Conservation (phyloP, 2,888 invertebrate genomes). For the Toxonevra muliebris region DNA sequence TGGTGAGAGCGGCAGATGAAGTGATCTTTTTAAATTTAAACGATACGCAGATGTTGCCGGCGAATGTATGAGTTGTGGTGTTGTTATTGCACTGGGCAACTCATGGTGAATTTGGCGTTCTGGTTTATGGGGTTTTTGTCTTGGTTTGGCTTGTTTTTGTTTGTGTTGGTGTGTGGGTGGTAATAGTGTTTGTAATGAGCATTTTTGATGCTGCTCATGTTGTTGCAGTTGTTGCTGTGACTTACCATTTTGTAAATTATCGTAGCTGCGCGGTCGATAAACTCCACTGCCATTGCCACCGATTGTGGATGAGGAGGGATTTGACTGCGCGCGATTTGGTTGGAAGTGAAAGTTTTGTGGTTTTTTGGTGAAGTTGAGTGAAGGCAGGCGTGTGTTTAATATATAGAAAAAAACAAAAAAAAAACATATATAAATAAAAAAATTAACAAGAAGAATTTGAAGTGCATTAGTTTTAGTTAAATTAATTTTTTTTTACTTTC, state of each 20-base stretch:
- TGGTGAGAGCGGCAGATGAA: slow-evolving; percentile 64
- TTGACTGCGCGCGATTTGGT: slow-evolving; percentile 51
- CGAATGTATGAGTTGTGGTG: slow-evolving; percentile 52
- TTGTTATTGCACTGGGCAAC: slow-evolving; percentile 48
- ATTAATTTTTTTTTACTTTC: slow-evolving; percentile 4
- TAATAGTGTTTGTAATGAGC: slow-evolving; percentile 59
- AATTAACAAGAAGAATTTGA: slow-evolving; percentile 30
- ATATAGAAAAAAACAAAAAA: slow-evolving; percentile 38
- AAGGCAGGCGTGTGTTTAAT: slow-evolving; percentile 28
- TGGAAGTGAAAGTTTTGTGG: slow-evolving; percentile 13
- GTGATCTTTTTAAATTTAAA: slow-evolving; percentile 58
- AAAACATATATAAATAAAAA: slow-evolving; percentile 35
- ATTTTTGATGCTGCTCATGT: slow-evolving; percentile 53
- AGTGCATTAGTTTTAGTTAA: slow-evolving; percentile 23
- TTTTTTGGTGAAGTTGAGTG: slow-evolving; percentile 22
- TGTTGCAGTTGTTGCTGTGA: slow-evolving; percentile 52
- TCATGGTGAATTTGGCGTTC: slow-evolving; percentile 50
- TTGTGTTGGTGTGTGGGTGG: slow-evolving; percentile 55
- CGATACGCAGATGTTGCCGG: slow-evolving; percentile 59
- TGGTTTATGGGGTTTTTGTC: slow-evolving; percentile 45
- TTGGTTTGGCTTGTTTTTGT: slow-evolving; percentile 52
- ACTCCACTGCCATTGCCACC: slow-evolving; percentile 54
- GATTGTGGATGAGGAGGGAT: slow-evolving; percentile 61
- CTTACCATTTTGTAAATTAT: slow-evolving; percentile 66
- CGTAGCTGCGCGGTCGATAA: slow-evolving; percentile 64